These are phyloP conservation scores for Dysdera silvatica DNA, from an alignment of 1,140 invertebrate genomes.

Conservation along the genomic window DNA sequence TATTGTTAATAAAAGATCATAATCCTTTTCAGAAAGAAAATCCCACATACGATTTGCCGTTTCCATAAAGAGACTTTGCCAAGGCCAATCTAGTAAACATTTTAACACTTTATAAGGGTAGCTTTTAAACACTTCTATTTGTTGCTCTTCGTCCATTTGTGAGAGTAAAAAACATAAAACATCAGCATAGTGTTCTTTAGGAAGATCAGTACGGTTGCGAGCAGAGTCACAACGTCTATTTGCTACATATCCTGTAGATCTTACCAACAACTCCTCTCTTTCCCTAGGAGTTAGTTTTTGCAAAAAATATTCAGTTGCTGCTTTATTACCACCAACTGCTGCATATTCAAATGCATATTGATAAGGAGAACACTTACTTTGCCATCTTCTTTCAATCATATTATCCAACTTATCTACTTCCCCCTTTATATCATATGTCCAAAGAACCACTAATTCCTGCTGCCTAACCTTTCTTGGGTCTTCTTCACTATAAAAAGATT, in stretches of 20 bases:
- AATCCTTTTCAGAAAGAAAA: conserved; percentile 17
- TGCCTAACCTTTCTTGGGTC: not conserved
- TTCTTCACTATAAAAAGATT: not conserved
- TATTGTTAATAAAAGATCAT: not conserved
- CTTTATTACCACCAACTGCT: conserved; percentile 10
- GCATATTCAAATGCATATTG: conserved; percentile 11
- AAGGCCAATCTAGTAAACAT: conserved; percentile 15
- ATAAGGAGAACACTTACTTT: not conserved
- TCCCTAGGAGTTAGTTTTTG: not conserved
- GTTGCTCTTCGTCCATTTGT: conserved; percentile 17
- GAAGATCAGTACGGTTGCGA: conserved; percentile 3
- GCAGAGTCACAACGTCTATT: conserved; percentile 4
- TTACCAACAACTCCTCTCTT: conserved; percentile 11
- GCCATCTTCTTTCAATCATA: not conserved
- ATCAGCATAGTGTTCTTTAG: conserved; percentile 20
- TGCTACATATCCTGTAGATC: conserved; percentile 11
- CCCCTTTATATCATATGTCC: conserved; percentile 1
- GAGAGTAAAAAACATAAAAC: conserved; percentile 23
- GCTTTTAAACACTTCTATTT: conserved; percentile 14
- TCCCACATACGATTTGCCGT: conserved; percentile 13
- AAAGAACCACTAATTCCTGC: not conserved
- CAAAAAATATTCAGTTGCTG: conserved; percentile 11
- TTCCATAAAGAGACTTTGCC: conserved; percentile 21
- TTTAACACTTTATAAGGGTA: conserved; percentile 14
- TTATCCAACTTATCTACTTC: not conserved